phyloP scores from a whole-genome alignment of 2,113 vertebrate species.

The Hiodon tergisus region DNA sequence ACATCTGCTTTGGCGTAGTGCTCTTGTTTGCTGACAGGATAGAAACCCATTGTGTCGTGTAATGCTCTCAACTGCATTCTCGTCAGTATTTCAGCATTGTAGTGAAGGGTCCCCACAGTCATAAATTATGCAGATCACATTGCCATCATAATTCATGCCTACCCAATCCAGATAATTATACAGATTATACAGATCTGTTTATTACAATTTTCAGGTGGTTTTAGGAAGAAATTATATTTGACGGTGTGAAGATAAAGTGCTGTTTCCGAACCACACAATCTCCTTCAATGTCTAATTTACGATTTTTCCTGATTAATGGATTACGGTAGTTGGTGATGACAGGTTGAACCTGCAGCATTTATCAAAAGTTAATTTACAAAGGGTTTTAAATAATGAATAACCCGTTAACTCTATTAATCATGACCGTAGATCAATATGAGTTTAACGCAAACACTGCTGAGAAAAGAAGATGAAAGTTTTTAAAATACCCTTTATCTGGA shows the following conservation, averaged over 20 bases:
- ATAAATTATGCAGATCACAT: neutral
- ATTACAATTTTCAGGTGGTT: neutral
- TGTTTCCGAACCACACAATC: neutral
- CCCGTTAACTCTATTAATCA: slow-evolving; percentile 12
- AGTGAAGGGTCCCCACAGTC: neutral
- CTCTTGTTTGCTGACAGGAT: neutral
- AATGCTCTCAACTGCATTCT: neutral
- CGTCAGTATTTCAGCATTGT: neutral
- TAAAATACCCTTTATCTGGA: no score
- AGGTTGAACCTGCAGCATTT: slow-evolving; percentile 1
- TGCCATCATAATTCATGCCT: neutral
- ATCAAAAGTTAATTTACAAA: slow-evolving; percentile 25
- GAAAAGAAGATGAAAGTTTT: neutral
- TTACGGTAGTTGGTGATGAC: slow-evolving; percentile 11
- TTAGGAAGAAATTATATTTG: neutral
- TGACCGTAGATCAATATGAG: slow-evolving; percentile 16
- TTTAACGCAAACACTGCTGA: slow-evolving; percentile 9
- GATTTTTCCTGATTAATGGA: slow-evolving; percentile 1
- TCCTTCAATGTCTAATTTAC: neutral
- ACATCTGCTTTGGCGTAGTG: neutral
- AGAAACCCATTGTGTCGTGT: neutral
- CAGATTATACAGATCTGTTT: neutral
- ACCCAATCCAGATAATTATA: neutral
- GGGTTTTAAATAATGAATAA: slow-evolving; percentile 25
- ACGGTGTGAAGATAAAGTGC: neutral